A percentile compares a stretch with the other conserved stretches of the same genome.
phyloP scores from a whole-genome alignment of 2,113 vertebrate species.

The Neolamprologus cancellatus region DNA sequence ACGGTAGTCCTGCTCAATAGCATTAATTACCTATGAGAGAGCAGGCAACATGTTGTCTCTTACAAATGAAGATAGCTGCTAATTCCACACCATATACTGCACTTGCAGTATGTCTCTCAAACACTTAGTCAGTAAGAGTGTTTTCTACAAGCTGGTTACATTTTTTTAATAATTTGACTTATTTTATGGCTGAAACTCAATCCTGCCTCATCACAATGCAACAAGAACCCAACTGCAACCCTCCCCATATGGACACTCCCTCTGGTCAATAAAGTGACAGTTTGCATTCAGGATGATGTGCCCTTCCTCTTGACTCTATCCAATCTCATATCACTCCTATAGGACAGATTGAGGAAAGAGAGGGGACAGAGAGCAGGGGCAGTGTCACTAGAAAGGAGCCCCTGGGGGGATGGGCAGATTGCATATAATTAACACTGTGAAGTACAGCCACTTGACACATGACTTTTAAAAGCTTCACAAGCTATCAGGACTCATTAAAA shows the following conservation, averaged over 20 bases:
- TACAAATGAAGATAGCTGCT: not conserved
- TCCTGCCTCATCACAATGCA: not conserved
- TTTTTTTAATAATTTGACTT: not conserved
- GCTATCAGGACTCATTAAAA: not conserved
- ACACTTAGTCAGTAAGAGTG: not conserved
- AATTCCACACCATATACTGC: not conserved
- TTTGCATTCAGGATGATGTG: constrained; percentile 24
- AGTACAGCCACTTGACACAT: constrained; percentile 28
- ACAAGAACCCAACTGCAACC: not conserved
- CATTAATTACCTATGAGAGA: constrained; percentile 87
- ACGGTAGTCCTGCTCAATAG: constrained; percentile 96
- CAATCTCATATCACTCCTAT: constrained; percentile 27
- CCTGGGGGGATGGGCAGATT: constrained; percentile 7
- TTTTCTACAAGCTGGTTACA: not conserved
- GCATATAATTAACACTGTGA: constrained; percentile 39
- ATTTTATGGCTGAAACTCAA: not conserved
- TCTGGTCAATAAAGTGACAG: not conserved
- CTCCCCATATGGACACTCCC: not conserved
- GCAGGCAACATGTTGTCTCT: not conserved
- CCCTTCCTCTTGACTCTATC: constrained; percentile 21
- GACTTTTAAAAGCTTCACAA: not conserved
- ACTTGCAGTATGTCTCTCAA: not conserved
- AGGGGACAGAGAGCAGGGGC: not conserved
- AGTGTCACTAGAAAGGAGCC: not conserved
- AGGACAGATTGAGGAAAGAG: constrained; percentile 4